Base-by-base conservation (phyloP, 2,888 invertebrate species). In the Drosophila anomalata region DNA sequence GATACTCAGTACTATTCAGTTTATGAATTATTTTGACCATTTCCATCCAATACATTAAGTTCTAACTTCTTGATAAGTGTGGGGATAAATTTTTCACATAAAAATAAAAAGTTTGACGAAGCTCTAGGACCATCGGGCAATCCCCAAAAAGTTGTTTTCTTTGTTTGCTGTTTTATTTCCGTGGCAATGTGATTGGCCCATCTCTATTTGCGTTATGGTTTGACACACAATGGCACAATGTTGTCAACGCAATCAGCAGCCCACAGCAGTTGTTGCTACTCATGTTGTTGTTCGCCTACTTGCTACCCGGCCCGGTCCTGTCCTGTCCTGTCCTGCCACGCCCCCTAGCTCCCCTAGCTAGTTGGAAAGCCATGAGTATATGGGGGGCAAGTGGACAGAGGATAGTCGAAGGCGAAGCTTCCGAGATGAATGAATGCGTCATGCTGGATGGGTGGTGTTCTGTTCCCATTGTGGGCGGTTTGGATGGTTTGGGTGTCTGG, bases 231-330 rank as follows among this genome's bases (percentile, higher is more conserved):
- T 81, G 75, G 79, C 82, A 75, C 81, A 88, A 78, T 87, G 89
- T 88, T 85, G 84, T 88, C 89, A 87, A 85, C 88, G 89, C 84
- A 85, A 88, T 88, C 82, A 82, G 87, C 75, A 59, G 22, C 31
- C 39, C 14, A 24, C 52, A 59, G 41, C 61, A 59, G 52, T 54
- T 33, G 72, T 52, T 59, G 71, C 51, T 47, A 48, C 39, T 47
- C 52, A 62, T 63, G 62, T 53, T 65, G 61, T 14, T 65, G 61
- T 14, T 53, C 36, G 58, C 42, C 46, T 59, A 14, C 41, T 54
- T 52, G 33, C 11, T 24, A 26, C 36, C 12, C 36, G 12, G 12
- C 4, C 36, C 36, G 5, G 12, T 12, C 11, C 41, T 50, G 41
- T 17, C 11, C 41, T 50, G 41, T 1, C 36, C 36, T n/a, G 12